Evolutionary conservation across 2,113 vertebrate species (phyloP).

Genomic region (Gadus chalcogrammus): DNA sequence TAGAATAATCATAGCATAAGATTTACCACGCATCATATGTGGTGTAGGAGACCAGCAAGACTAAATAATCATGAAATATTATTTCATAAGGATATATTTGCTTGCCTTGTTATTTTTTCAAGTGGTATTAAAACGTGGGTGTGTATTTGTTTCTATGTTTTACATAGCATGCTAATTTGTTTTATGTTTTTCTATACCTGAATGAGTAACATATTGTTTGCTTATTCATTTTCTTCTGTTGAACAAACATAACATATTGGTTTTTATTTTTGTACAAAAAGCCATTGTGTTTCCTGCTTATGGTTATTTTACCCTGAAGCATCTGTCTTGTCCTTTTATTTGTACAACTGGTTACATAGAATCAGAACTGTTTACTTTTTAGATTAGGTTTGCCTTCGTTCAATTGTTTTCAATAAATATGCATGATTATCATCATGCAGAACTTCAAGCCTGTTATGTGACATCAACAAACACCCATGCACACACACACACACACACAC

Average conservation of each 20-base stretch:
- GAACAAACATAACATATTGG: neutral
- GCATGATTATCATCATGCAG: slow-evolving; percentile 3
- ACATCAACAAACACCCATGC: neutral
- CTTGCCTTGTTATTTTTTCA: too few relatives aligned
- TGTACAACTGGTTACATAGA: neutral
- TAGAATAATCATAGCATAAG: too few relatives aligned
- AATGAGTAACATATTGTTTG: neutral
- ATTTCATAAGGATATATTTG: too few relatives aligned
- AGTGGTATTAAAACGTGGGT: too few relatives aligned
- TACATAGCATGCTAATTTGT: neutral
- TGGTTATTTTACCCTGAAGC: slow-evolving; percentile 43
- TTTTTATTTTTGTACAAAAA: slow-evolving; percentile 48
- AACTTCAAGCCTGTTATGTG: too few relatives aligned
- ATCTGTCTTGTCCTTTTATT: slow-evolving; percentile 5
- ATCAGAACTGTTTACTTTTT: slow-evolving; percentile 25
- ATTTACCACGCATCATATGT: neutral
- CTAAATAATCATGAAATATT: too few relatives aligned
- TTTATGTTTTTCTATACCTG: neutral
- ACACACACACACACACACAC: slow-evolving; percentile 13
- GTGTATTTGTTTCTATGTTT: neutral
- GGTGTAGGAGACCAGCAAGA: too few relatives aligned
- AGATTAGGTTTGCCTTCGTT: neutral
- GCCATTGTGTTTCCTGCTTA: slow-evolving; percentile 14
- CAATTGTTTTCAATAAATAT: slow-evolving; percentile 5
- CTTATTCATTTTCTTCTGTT: neutral